These are phyloP conservation scores for Myotis yumanensis DNA, from an alignment of 2,113 vertebrate species.

Conservation along the genomic window DNA sequence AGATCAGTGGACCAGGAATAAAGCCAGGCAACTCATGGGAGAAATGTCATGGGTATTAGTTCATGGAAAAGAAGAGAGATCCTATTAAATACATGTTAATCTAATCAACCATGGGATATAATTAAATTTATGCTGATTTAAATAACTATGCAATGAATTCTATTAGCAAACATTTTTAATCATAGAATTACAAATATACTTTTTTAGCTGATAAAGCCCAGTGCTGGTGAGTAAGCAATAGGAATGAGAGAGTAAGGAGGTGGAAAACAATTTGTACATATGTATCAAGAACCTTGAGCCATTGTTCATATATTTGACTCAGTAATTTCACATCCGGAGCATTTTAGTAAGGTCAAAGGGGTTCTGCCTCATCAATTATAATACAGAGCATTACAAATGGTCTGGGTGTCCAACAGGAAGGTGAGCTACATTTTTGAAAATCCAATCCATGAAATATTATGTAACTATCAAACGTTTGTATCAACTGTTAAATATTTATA, in stretches of 20 bases:
- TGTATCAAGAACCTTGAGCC: not conserved
- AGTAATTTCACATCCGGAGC: not conserved
- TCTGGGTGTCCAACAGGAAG: not conserved
- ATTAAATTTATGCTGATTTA: slow-evolving; percentile 17
- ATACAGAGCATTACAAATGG: not conserved
- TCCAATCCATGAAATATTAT: too few relatives aligned
- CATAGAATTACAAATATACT: not conserved
- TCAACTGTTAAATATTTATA: too few relatives aligned
- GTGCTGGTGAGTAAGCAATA: not conserved
- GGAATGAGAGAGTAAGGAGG: not conserved
- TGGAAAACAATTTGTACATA: not conserved
- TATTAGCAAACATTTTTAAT: not conserved
- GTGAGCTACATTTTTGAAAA: not conserved
- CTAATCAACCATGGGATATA: not conserved
- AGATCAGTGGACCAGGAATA: not conserved
- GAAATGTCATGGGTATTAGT: not conserved
- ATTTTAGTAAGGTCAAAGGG: not conserved
- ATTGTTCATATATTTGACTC: not conserved
- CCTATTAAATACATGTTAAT: not conserved
- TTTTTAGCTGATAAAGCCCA: not conserved
- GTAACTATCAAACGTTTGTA: too few relatives aligned
- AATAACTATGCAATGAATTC: not conserved
- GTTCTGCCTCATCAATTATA: not conserved
- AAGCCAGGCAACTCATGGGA: not conserved
- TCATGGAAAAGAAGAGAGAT: not conserved